phyloP scores from a whole-genome alignment of 2,797 vertebrate genomes.

The Acestrorhynchus altus region DNA sequence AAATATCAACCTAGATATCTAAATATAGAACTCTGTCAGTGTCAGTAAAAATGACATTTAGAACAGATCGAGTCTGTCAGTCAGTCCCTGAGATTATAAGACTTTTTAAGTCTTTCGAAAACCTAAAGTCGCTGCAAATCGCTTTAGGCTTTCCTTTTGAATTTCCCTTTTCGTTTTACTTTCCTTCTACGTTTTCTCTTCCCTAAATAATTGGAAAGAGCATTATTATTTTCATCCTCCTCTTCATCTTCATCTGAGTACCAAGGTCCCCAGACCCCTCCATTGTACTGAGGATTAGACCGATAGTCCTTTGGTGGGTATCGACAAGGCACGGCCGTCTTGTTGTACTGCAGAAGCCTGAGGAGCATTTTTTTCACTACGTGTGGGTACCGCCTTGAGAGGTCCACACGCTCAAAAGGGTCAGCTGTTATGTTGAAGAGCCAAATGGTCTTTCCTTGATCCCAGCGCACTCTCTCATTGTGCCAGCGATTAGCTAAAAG shows the following conservation, averaged over 20 bases:
- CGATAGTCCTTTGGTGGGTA: conserved; percentile 93
- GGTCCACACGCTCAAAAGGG: conserved; percentile 92
- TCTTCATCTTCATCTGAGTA: conserved; percentile 84
- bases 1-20: conserved; percentile 49
- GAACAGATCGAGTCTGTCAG: conserved; percentile 57
- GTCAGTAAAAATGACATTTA: conserved; percentile 54
- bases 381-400: conserved; percentile 86
- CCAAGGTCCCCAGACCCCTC: conserved; percentile 97
- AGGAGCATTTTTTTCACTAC: conserved; percentile 90
- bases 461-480: conserved; percentile 86
- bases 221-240: conserved; percentile 73
- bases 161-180: conserved; percentile 68
- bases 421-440: conserved; percentile 97
- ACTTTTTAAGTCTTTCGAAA: conserved; percentile 49
- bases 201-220: conserved; percentile 73
- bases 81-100: conserved; percentile 74
- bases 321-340: conserved; percentile 90
- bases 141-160: conserved; percentile 65
- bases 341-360: conserved; percentile 89
- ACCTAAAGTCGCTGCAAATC: background rate
- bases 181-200: conserved; percentile 76
- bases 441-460: conserved; percentile 91
- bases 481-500: conserved; percentile 89
- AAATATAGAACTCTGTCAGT: conserved; percentile 50
- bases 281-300: conserved; percentile 93